A percentile compares a stretch with the other conserved stretches of the same genome.
These are phyloP conservation scores for Bursaphelenchus mucronatus DNA, from an alignment of 1,140 invertebrate species.

Conservation along the genomic window DNA sequence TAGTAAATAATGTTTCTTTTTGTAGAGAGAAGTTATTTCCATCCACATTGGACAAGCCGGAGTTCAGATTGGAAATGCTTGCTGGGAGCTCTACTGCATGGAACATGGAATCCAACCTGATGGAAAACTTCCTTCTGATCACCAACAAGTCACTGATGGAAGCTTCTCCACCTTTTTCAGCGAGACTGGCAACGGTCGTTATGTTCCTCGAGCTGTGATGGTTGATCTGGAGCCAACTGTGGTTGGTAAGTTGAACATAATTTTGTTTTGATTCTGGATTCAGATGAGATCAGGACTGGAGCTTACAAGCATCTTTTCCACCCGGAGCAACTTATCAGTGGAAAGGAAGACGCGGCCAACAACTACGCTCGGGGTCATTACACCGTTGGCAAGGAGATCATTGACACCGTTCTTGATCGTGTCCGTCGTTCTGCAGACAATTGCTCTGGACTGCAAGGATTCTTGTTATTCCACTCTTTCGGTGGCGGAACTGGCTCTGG, in stretches of 20 bases:
- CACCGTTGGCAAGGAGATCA: slow-evolving; percentile 67
- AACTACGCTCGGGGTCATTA: slow-evolving; percentile 67
- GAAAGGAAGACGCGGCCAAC: slow-evolving; percentile 76
- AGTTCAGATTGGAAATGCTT: slow-evolving; percentile 80
- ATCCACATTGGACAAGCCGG: slow-evolving; percentile 83
- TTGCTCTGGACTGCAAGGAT: slow-evolving; percentile 77
- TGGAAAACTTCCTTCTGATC: slow-evolving; percentile 65
- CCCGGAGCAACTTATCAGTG: slow-evolving; percentile 66
- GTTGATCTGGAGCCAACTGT: slow-evolving; percentile 62
- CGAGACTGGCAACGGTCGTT: slow-evolving; percentile 63
- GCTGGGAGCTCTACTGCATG: slow-evolving; percentile 78
- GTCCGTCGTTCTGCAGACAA: slow-evolving; percentile 73
- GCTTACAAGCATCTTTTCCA: slow-evolving; percentile 65
- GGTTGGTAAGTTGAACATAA: slow-evolving; percentile 57
- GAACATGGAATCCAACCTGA: slow-evolving; percentile 75
- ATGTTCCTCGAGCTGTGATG: slow-evolving; percentile 61
- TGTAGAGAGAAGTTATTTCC: slow-evolving; percentile 72
- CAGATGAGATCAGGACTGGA: slow-evolving; percentile 69
- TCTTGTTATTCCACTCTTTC: slow-evolving; percentile 74
- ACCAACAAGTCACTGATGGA: slow-evolving; percentile 65
- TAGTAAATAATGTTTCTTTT: not conserved
- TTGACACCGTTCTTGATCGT: slow-evolving; percentile 48
- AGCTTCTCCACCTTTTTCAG: slow-evolving; percentile 67
- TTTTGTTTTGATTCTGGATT: slow-evolving; percentile 21
- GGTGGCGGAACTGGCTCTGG: slow-evolving; percentile 70